Percentiles rank a stretch among this genome's conserved stretches.
These are phyloP conservation scores for Caenorhabditis sulstoni DNA, from an alignment of 2,888 invertebrate species.

Conservation along the genomic window DNA sequence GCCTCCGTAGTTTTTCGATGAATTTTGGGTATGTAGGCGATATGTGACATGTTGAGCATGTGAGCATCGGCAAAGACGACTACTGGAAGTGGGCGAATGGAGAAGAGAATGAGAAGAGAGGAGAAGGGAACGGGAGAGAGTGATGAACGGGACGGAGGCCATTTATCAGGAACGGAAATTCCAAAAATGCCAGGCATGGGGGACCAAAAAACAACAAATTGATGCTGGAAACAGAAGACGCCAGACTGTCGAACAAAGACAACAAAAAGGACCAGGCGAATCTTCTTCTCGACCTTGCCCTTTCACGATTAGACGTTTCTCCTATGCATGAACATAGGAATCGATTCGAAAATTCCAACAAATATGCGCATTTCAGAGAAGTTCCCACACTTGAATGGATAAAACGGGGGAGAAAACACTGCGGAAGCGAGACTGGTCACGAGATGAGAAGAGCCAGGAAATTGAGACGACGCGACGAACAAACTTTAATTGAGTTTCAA, in stretches of 20 bases:
- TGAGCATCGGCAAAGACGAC: constrained; percentile 32
- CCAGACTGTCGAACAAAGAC: constrained; percentile 3
- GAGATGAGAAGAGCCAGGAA: constrained; percentile 4
- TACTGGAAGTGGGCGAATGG: constrained; percentile 18
- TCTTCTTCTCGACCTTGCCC: no score
- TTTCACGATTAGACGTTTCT: no score
- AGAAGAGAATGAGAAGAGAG: background rate
- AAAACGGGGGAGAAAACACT: constrained; percentile 3
- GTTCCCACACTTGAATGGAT: background rate
- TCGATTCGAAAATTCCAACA: constrained; percentile 2
- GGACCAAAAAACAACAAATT: constrained; percentile 20
- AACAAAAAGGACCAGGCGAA: background rate
- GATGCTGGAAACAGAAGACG: constrained; percentile 3
- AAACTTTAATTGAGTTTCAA: constrained; percentile 56
- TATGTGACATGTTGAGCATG: constrained; percentile 57
- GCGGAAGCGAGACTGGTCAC: background rate
- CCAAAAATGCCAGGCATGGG: constrained; percentile 13
- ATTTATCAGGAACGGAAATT: constrained; percentile 17
- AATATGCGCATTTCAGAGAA: constrained; percentile 21
- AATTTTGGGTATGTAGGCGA: constrained; percentile 53
- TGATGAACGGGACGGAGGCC: background rate
- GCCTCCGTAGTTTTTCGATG: constrained; percentile 49
- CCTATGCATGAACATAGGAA: background rate
- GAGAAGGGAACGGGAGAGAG: background rate
- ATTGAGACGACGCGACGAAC: constrained; percentile 11